These are phyloP conservation scores for Grammomys surdaster DNA, from an alignment of 2,113 vertebrate genomes.

Conservation along the genomic window DNA sequence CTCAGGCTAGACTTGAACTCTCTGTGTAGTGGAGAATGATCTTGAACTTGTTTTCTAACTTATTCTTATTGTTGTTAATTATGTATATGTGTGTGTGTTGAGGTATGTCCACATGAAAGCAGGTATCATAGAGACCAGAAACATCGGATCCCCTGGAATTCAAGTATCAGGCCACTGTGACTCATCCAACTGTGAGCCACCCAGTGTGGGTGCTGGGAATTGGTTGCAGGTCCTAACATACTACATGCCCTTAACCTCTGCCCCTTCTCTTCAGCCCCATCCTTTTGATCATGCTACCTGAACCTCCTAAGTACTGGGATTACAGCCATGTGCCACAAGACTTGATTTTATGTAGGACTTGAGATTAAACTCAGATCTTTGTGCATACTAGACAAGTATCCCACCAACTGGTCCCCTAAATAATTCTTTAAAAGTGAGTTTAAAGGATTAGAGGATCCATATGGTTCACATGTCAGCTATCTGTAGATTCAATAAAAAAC, in stretches of 20 bases:
- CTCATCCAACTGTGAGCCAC: not conserved
- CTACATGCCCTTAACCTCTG: not conserved
- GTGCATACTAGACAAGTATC: not conserved
- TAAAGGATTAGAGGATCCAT: not conserved
- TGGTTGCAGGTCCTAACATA: not conserved
- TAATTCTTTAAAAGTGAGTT: conserved; percentile 22
- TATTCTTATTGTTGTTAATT: not conserved
- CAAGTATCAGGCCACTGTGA: not conserved
- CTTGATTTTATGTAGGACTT: not conserved
- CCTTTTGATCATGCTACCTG: not conserved
- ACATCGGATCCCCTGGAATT: not conserved
- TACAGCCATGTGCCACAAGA: not conserved
- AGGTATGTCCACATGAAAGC: not conserved
- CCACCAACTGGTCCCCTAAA: conserved; percentile 2
- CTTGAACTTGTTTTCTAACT: not conserved
- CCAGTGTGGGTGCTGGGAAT: not conserved
- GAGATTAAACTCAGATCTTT: not conserved
- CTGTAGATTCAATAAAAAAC: not conserved
- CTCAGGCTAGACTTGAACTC: not conserved
- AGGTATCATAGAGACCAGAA: not conserved
- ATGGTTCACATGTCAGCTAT: not conserved
- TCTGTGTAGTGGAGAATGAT: not conserved
- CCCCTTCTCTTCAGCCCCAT: not conserved
- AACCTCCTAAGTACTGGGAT: not conserved
- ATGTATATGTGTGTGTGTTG: not conserved